Evolutionary conservation across 2,797 vertebrate species (phyloP).

Genomic region (Podargus strigoides): DNA sequence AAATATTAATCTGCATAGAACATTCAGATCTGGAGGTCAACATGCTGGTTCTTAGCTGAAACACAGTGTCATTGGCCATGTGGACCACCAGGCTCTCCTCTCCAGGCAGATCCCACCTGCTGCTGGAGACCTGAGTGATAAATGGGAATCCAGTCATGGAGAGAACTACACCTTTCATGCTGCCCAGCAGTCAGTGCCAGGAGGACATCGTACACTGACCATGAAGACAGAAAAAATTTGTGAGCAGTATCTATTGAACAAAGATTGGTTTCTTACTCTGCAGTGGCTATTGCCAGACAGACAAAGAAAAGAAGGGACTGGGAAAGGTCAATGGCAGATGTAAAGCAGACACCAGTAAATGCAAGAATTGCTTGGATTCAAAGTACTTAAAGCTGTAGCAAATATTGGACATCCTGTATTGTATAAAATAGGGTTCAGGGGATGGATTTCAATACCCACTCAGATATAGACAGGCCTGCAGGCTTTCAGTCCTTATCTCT

Average conservation of each 20-base stretch:
- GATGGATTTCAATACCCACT: background rate
- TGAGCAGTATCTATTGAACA: background rate
- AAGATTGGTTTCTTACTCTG: background rate
- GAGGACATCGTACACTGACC: accelerated
- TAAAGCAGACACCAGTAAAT: background rate
- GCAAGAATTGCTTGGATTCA: background rate
- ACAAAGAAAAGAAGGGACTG: background rate
- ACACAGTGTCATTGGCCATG: accelerated
- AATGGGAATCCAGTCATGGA: background rate
- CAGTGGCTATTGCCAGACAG: background rate
- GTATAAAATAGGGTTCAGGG: background rate
- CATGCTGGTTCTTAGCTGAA: background rate
- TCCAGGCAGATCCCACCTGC: background rate
- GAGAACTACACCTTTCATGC: background rate
- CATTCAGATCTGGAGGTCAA: background rate
- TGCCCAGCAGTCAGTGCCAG: background rate
- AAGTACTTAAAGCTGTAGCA: background rate
- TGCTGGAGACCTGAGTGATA: accelerated
- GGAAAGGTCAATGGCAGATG: background rate
- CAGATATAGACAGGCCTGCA: background rate
- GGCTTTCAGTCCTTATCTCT: background rate
- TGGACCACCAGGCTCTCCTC: background rate
- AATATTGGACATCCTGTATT: background rate
- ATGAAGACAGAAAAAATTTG: background rate
- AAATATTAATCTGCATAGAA: background rate